Evolutionary conservation across 2,888 invertebrate species (phyloP).

Genomic region (Euzophera pinguis): DNA sequence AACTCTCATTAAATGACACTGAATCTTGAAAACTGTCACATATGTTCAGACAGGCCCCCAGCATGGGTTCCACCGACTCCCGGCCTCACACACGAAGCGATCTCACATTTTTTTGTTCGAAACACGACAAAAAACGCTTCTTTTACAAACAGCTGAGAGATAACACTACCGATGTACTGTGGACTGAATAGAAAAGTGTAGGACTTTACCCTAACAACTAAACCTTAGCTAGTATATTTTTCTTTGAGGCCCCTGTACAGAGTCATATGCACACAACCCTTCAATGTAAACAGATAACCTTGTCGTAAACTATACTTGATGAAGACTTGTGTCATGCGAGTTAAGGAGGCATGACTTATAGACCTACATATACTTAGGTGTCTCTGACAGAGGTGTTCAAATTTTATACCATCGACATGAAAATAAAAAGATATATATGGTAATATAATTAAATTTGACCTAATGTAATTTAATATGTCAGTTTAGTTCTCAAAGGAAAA

Average conservation of each 20-base stretch:
- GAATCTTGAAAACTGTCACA: slow-evolving; percentile 17
- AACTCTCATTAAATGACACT: neutral
- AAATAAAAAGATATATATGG: too few relatives aligned
- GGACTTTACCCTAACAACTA: too few relatives aligned
- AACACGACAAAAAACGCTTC: slow-evolving; percentile 41
- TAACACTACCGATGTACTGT: slow-evolving; percentile 24
- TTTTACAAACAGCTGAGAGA: slow-evolving; percentile 66
- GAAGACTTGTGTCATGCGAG: neutral
- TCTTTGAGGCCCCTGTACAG: too few relatives aligned
- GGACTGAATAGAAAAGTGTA: too few relatives aligned
- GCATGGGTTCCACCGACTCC: slow-evolving; percentile 27
- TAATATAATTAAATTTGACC: too few relatives aligned
- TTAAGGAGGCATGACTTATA: too few relatives aligned
- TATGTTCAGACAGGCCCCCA: slow-evolving; percentile 49
- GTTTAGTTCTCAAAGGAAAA: too few relatives aligned
- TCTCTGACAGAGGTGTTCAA: too few relatives aligned
- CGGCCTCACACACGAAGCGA: slow-evolving; percentile 49
- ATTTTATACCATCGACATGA: too few relatives aligned
- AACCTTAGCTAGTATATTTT: too few relatives aligned
- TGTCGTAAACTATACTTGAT: neutral
- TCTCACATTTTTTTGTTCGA: slow-evolving; percentile 50
- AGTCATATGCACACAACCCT: neutral
- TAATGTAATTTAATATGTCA: too few relatives aligned
- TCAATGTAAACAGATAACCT: neutral
- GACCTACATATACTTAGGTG: too few relatives aligned